A percentile compares a stretch with the other conserved stretches of the same genome.
These are phyloP conservation scores for Choloepus didactylus DNA, from an alignment of 2,797 vertebrate species.

Conservation along the genomic window DNA sequence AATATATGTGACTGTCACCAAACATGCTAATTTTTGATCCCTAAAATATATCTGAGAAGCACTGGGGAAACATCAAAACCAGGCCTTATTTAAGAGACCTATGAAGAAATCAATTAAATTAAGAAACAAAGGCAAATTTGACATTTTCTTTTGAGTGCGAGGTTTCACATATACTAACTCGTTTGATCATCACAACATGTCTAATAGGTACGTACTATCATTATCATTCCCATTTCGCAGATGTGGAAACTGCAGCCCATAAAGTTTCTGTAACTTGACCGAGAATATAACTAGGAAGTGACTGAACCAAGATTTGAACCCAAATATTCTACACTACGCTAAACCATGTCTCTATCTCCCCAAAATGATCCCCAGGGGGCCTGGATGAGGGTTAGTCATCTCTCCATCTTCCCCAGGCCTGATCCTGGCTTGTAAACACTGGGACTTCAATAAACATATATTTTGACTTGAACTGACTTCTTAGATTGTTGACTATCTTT, in stretches of 20 bases:
- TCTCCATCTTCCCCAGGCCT: background rate
- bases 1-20: background rate
- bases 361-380: background rate
- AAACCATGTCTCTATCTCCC: background rate
- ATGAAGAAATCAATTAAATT: background rate
- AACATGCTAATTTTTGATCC: background rate
- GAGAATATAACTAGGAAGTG: background rate
- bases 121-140: background rate
- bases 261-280: background rate
- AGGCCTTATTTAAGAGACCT: background rate
- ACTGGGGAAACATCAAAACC: background rate
- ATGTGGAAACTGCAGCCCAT: background rate
- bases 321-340: background rate
- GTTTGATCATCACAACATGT: background rate
- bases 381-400: background rate
- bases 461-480: background rate
- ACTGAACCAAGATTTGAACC: background rate
- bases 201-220: background rate
- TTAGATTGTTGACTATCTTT: background rate
- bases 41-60: conserved; percentile 4
- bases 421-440: background rate
- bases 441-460: background rate
- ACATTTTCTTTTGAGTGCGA: background rate
- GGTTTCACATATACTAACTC: background rate
- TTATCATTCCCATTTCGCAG: conserved; percentile 30